Evolutionary conservation across 2,888 invertebrate species (phyloP).

Genomic region (Pimpla rufipes): DNA sequence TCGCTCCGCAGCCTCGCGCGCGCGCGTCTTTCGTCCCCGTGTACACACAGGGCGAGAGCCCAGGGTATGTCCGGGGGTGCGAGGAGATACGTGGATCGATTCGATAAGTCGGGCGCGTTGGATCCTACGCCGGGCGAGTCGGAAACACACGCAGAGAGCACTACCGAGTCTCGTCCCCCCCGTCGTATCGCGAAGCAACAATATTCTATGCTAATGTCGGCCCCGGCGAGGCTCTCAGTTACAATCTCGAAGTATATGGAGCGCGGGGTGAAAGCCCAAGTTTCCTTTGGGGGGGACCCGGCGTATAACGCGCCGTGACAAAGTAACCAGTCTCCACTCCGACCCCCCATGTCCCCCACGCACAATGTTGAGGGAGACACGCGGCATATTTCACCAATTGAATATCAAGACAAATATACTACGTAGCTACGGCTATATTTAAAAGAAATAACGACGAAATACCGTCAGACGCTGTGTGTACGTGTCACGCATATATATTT

Average conservation of each 20-base stretch:
- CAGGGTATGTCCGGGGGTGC: neutral
- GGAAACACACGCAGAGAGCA: no score
- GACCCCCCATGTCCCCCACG: neutral
- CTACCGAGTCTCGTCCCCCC: no score
- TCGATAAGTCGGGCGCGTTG: conserved; percentile 71
- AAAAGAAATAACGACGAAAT: conserved; percentile 46
- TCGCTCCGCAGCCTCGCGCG: neutral
- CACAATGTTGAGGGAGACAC: conserved; percentile 24
- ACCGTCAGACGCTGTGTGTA: conserved; percentile 35
- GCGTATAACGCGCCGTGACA: conserved; percentile 37
- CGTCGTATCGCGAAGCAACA: conserved; percentile 70
- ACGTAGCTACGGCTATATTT: conserved; percentile 27
- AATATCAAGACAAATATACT: conserved; percentile 61
- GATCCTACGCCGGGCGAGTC: conserved; percentile 63
- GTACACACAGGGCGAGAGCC: neutral
- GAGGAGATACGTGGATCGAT: conserved; percentile 72
- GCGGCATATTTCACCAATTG: conserved; percentile 68
- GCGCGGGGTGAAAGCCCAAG: conserved; percentile 59
- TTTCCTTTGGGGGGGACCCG: conserved; percentile 52
- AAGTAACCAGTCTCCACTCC: conserved; percentile 57
- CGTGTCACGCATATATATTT: conserved; percentile 46
- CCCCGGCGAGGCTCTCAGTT: conserved; percentile 71
- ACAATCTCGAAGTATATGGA: conserved; percentile 77
- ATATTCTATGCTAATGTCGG: conserved; percentile 79
- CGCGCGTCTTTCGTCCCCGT: neutral